phyloP scores from a whole-genome alignment of 1,140 invertebrate species.

The Nixonia krombeini region DNA sequence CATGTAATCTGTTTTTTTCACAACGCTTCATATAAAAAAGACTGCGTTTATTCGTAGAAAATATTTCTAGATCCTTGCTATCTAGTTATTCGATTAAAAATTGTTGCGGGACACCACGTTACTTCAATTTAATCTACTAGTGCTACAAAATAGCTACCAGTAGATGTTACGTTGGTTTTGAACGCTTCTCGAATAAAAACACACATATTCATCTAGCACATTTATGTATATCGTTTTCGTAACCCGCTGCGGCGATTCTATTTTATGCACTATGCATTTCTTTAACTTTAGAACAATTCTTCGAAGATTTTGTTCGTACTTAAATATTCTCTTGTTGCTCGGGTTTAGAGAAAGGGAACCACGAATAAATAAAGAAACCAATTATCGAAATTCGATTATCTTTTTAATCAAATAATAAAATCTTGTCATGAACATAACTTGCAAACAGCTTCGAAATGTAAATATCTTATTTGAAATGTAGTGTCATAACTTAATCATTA shows the following conservation, averaged over 20 bases:
- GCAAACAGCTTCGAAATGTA: no score
- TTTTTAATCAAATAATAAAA: no score
- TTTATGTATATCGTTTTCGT: constrained; percentile 53
- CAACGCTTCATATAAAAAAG: constrained; percentile 52
- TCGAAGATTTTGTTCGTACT: no score
- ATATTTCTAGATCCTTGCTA: constrained; percentile 57
- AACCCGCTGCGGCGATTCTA: constrained; percentile 62
- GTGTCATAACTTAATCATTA: neutral
- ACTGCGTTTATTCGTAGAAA: constrained; percentile 57
- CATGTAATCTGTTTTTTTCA: constrained; percentile 15
- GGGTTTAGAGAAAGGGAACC: no score
- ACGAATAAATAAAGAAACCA: no score
- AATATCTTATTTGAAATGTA: no score
- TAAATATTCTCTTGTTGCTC: no score
- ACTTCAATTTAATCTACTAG: constrained; percentile 6
- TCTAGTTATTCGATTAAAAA: constrained; percentile 45
- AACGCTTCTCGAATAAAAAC: constrained; percentile 65
- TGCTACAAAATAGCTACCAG: constrained; percentile 2
- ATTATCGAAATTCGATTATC: no score
- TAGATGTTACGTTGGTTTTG: constrained; percentile 19
- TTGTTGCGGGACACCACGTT: constrained; percentile 25
- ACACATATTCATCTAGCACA: constrained; percentile 64
- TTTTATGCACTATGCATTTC: constrained; percentile 53
- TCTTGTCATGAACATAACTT: no score
- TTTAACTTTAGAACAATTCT: neutral